Percentiles rank a stretch among this genome's conserved stretches.
Conservation (phyloP, 2,888 invertebrate genomes). For the Temnothorax unifasciatus region DNA sequence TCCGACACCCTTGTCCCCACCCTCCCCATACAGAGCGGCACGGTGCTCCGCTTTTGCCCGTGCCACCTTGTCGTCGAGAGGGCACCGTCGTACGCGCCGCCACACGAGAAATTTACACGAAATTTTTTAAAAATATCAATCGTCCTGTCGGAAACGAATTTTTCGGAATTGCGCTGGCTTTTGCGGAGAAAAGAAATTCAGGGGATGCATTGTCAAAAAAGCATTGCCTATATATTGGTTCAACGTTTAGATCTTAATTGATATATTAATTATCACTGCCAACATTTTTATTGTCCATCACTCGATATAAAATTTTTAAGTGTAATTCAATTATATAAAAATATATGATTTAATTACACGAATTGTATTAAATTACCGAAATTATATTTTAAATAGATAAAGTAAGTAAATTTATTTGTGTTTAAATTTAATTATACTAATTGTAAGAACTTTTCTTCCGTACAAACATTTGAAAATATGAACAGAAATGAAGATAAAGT, state of each 20-base stretch:
- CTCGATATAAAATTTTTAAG: not conserved
- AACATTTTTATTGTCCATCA: not conserved
- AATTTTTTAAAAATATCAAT: slow-evolving; percentile 21
- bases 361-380: not conserved
- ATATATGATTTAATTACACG: not conserved
- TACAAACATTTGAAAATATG: slow-evolving; percentile 6
- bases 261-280: not conserved
- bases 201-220: too few relatives aligned
- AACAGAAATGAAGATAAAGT: slow-evolving; percentile 3
- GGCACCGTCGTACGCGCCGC: slow-evolving; percentile 52
- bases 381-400: not conserved
- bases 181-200: not conserved
- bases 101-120: slow-evolving; percentile 23
- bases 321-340: not conserved
- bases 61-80: slow-evolving; percentile 57
- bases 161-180: slow-evolving; percentile 4
- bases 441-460: not conserved
- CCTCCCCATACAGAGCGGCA: not conserved
- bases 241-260: not conserved
- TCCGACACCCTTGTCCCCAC: slow-evolving; percentile 18
- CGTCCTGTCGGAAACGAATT: slow-evolving; percentile 28
- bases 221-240: not conserved
- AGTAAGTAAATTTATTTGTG: not conserved
- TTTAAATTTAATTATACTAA: slow-evolving; percentile 19
- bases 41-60: slow-evolving; percentile 44